These are phyloP conservation scores for Calcarius ornatus DNA, from an alignment of 2,113 vertebrate genomes.

Conservation along the genomic window DNA sequence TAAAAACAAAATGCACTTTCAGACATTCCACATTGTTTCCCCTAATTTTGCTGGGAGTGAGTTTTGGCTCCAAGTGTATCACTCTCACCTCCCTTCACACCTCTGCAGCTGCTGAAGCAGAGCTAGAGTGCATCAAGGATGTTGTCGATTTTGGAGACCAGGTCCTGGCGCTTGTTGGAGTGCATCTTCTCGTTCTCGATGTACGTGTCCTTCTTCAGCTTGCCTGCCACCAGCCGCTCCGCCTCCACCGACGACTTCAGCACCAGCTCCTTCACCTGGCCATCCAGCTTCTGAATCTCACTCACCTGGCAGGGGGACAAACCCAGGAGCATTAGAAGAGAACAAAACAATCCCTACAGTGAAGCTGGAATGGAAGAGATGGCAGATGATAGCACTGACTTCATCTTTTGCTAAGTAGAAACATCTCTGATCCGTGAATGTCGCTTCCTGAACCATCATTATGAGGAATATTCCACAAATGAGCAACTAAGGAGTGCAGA, in stretches of 20 bases:
- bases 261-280: constrained; percentile 94
- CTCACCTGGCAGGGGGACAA: constrained; percentile 68
- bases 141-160: constrained; percentile 91
- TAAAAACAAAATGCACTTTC: not conserved
- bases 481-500: not conserved
- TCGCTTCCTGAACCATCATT: not conserved
- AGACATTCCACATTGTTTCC: not conserved
- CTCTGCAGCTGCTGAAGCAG: not conserved
- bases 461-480: not conserved
- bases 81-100: constrained; percentile 66
- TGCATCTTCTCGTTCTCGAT: constrained; percentile 90
- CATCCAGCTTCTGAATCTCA: constrained; percentile 94
- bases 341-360: not conserved
- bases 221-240: constrained; percentile 91
- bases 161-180: constrained; percentile 87
- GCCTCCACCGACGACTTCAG: constrained; percentile 89
- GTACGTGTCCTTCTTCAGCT: constrained; percentile 96
- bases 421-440: not conserved
- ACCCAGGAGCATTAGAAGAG: not conserved
- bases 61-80: constrained; percentile 22
- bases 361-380: not conserved
- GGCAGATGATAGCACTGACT: not conserved
- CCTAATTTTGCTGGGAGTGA: not conserved
- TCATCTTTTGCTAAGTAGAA: not conserved
- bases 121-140: constrained; percentile 90